Evolutionary conservation across 2,113 vertebrate genomes (phyloP).

Genomic region (Anhinga rufa): DNA sequence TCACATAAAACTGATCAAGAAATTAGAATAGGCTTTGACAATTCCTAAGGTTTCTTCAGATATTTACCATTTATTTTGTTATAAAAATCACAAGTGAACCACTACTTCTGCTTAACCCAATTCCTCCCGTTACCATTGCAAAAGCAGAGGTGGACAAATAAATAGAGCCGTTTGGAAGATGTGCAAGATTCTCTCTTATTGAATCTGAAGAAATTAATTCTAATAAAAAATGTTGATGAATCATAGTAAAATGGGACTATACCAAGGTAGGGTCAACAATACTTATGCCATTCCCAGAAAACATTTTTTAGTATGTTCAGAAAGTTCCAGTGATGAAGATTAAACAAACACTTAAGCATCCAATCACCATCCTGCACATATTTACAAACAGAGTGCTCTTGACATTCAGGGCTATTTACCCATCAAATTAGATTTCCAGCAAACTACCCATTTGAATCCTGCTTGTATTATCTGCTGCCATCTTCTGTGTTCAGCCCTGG

Average conservation of each 20-base stretch:
- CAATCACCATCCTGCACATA: not conserved
- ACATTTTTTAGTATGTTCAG: not conserved
- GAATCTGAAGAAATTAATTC: not conserved
- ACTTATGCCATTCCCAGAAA: not conserved
- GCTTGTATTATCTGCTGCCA: not conserved
- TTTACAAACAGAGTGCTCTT: not conserved
- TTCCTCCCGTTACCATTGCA: not conserved
- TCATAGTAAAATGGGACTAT: not conserved
- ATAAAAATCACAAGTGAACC: not conserved
- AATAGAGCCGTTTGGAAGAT: not conserved
- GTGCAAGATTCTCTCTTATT: not conserved
- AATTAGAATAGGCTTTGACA: not conserved
- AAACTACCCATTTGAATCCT: not conserved
- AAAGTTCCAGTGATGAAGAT: not conserved
- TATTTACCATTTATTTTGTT: not conserved
- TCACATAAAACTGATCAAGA: not conserved
- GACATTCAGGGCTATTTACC: not conserved
- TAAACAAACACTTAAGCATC: not conserved
- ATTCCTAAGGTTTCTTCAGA: not conserved
- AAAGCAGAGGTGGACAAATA: not conserved
- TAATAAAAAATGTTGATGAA: not conserved
- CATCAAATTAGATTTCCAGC: not conserved
- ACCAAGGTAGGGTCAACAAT: not conserved
- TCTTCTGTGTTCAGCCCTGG: not conserved
- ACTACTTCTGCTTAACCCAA: not conserved